Base-by-base conservation (phyloP, 2,113 vertebrate genomes). In the Tapirus terrestris region DNA sequence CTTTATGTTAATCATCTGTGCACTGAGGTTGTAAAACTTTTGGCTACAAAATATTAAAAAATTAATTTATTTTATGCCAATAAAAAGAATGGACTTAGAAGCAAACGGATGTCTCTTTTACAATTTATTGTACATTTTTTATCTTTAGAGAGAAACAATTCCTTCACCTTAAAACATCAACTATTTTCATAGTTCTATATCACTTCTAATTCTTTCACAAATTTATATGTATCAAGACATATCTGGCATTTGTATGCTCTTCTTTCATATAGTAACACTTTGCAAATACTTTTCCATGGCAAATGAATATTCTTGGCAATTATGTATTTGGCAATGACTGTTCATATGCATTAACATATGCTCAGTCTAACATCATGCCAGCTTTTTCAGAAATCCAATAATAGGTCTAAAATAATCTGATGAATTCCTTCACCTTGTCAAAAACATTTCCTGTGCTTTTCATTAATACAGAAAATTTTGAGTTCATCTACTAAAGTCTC, bases 381-480 rank as follows among this genome's bases (percentile, higher is more conserved):
- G 31, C 27, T 70, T 81, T 93, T 95, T 53, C 94, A 89, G 65
- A 89, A 94, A 91, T 73, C 11, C 4, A 72, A 21, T 73, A 67
- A 60, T 25, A 82, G 9, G 23, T 61, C 39, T 96, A 79, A 91
- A 88, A 93, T 83, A 83, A 72, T 83, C 29, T 88, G 36, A 96
- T 76, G 72, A 63, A 84, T 88, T 76, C 75, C 53, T 53, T 80
- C 27, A 84, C 43, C 67, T 73, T 60, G 39, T 87, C 67, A 88
- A 87, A 65, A 92, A 79, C 21, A 70, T 27, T 75, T 93, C 36
- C 29, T 82, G 20, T 82, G 87, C 80, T 83, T 88, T 87, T 90
- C 70, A 72, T 88, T 61, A 83, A 87, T 73, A 43, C 31, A 51
- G 61, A 87, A 81, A 21, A 76, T 11, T 92, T 8, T 84, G 48